phyloP scores from a whole-genome alignment of 2,888 invertebrate species.

The Cyclophora punctaria region DNA sequence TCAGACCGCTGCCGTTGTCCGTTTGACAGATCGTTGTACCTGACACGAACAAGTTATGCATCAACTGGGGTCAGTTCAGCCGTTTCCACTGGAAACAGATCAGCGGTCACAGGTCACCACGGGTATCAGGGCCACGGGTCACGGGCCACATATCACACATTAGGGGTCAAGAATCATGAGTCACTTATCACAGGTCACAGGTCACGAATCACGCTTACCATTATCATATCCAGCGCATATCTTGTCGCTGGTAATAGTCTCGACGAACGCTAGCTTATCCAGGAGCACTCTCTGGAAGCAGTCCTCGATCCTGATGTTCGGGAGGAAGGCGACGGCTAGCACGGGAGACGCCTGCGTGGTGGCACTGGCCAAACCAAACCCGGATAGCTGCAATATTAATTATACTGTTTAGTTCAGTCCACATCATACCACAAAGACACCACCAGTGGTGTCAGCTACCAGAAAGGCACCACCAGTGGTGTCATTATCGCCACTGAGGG shows the following conservation, averaged over 20 bases:
- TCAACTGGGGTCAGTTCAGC: no score
- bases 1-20: neutral
- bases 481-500: no score
- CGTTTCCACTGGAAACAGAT: no score
- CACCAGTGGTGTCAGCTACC: no score
- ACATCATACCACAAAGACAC: no score
- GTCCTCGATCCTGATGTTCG: constrained; percentile 19
- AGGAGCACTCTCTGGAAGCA: constrained; percentile 21
- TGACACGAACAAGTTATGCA: neutral
- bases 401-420: neutral
- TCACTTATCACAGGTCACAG: no score
- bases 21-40: neutral
- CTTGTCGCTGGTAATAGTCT: constrained; percentile 28
- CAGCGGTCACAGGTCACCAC: no score
- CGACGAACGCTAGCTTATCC: constrained; percentile 9
- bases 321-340: constrained; percentile 24
- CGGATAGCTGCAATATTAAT: constrained; percentile 20
- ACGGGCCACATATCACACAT: no score
- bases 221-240: constrained; percentile 31
- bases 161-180: no score
- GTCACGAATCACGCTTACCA: neutral
- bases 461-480: no score
- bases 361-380: constrained; percentile 23
- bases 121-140: no score
- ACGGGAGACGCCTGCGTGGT: constrained; percentile 16